Evolutionary conservation across 2,888 invertebrate genomes (phyloP).

Genomic region (Himalopsyche tibetana): DNA sequence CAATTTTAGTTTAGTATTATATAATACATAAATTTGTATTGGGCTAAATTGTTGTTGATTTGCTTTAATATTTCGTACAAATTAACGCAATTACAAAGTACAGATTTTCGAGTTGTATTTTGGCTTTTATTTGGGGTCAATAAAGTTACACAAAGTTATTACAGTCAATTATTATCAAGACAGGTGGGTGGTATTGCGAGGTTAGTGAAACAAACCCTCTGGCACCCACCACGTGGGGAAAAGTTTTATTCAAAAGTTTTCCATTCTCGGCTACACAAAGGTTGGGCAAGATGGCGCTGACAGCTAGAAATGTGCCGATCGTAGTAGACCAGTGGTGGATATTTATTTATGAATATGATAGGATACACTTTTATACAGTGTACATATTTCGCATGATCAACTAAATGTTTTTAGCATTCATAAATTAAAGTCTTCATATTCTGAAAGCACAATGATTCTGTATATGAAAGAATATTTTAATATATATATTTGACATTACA

Average conservation of each 20-base stretch:
- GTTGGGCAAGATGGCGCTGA: slow-evolving; percentile 28
- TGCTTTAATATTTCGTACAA: background rate
- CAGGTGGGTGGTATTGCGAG: slow-evolving; percentile 32
- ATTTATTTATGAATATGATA: no score
- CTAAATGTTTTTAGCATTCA: no score
- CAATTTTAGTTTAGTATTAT: no score
- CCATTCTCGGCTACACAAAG: slow-evolving; percentile 35
- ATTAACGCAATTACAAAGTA: background rate
- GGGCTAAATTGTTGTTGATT: no score
- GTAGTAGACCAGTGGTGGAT: slow-evolving; percentile 11
- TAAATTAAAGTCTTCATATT: no score
- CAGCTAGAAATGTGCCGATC: slow-evolving; percentile 29
- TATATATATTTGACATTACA: no score
- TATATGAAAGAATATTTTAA: no score
- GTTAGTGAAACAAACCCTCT: slow-evolving; percentile 12
- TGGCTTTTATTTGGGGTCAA: slow-evolving; percentile 2
- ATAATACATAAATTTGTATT: no score
- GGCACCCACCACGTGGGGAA: slow-evolving; percentile 22
- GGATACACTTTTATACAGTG: no score
- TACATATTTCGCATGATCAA: no score
- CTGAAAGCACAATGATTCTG: no score
- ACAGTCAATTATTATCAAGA: slow-evolving; percentile 27
- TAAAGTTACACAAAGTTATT: background rate
- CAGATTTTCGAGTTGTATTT: background rate
- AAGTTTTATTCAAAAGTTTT: slow-evolving; percentile 32